These are phyloP conservation scores for Coelopa pilipes DNA, from an alignment of 2,888 invertebrate species.

Conservation along the genomic window DNA sequence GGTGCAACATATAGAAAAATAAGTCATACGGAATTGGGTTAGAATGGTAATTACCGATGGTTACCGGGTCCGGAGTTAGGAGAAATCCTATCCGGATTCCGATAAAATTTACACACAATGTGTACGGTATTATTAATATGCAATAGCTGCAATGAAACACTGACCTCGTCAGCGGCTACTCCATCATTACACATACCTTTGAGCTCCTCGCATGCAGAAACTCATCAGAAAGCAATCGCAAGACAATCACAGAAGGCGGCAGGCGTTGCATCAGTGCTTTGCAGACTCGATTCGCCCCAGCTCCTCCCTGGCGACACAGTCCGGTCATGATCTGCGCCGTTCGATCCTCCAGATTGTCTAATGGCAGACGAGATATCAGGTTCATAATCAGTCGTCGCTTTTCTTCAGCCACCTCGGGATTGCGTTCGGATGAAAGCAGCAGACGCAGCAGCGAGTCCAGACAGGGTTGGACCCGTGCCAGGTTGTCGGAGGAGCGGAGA, in stretches of 20 bases:
- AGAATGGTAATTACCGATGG: background rate
- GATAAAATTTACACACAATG: constrained; percentile 42
- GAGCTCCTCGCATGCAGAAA: constrained; percentile 67
- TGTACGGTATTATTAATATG: constrained; percentile 12
- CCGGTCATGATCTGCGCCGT: constrained; percentile 65
- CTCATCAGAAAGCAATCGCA: constrained; percentile 65
- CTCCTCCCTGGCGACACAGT: constrained; percentile 65
- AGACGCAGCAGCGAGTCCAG: constrained; percentile 74
- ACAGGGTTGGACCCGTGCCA: constrained; percentile 71
- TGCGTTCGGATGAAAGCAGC: constrained; percentile 74
- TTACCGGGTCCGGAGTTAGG: background rate
- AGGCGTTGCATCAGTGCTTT: constrained; percentile 67
- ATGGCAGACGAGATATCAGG: constrained; percentile 64
- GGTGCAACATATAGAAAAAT: background rate
- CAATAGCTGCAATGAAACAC: constrained; percentile 10
- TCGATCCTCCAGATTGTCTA: constrained; percentile 66
- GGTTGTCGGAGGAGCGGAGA: constrained; percentile 69
- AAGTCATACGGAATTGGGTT: background rate
- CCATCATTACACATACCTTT: constrained; percentile 55
- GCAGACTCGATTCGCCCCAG: constrained; percentile 66
- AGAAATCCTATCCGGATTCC: too few relatives aligned
- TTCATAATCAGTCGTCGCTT: constrained; percentile 63
- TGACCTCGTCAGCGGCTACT: background rate
- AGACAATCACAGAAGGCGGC: constrained; percentile 66
- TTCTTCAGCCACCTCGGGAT: constrained; percentile 64